These are phyloP conservation scores for Dryobota labecula DNA, from an alignment of 2,888 invertebrate species.

Conservation along the genomic window DNA sequence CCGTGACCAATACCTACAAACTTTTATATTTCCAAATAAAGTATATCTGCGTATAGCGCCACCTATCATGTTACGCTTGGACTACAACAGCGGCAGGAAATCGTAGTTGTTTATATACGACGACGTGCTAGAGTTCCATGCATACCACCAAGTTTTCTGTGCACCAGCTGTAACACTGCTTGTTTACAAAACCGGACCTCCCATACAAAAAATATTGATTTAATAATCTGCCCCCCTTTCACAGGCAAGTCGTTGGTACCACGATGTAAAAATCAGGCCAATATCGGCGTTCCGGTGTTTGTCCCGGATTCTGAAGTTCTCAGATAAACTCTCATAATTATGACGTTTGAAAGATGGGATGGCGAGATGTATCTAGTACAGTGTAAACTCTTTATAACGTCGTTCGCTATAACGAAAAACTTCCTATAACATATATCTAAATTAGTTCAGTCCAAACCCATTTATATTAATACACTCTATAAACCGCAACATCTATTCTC, in stretches of 20 bases:
- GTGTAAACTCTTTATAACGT: no score
- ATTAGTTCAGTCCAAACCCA: no score
- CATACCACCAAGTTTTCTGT: not conserved
- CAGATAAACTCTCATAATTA: no score
- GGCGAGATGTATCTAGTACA: no score
- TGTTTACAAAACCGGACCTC: no score
- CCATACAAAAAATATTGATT: not conserved
- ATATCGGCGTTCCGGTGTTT: not conserved
- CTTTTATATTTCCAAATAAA: not conserved
- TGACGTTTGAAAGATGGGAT: no score
- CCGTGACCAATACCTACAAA: no score
- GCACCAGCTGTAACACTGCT: not conserved
- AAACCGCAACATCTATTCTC: no score
- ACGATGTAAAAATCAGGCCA: not conserved
- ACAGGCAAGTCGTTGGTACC: not conserved
- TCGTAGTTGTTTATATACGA: not conserved
- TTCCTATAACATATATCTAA: no score
- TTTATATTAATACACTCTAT: no score
- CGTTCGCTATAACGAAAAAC: no score
- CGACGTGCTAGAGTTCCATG: not conserved
- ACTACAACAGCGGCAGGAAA: slow-evolving; percentile 15
- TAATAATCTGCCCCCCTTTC: not conserved
- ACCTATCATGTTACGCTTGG: slow-evolving; percentile 20
- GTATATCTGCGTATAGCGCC: slow-evolving; percentile 29
- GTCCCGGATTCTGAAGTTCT: no score